A percentile compares a stretch with the other conserved stretches of the same genome.
These are phyloP conservation scores for Sepioteuthis lessoniana DNA, from an alignment of 2,888 invertebrate species.

Conservation along the genomic window DNA sequence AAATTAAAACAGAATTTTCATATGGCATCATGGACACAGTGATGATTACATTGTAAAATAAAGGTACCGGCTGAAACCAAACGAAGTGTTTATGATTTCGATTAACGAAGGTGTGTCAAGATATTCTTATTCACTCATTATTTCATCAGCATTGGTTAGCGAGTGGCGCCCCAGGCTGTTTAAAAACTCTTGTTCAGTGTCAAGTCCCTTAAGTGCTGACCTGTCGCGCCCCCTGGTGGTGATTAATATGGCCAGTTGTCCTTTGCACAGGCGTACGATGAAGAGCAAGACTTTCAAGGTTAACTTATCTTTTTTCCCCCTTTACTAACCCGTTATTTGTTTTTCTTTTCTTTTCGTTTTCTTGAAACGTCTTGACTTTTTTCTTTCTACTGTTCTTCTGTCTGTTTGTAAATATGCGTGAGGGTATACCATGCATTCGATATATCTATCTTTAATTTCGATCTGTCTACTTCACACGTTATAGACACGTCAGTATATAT, in stretches of 20 bases:
- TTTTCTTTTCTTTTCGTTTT: too few species aligned
- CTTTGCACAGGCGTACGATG: neutral
- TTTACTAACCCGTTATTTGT: neutral
- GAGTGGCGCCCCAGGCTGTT: conserved; percentile 1
- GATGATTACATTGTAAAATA: neutral
- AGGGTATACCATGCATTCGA: too few species aligned
- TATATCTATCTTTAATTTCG: too few species aligned
- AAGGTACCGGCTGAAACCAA: neutral
- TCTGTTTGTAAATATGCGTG: too few species aligned
- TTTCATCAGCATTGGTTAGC: neutral
- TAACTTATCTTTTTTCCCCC: neutral
- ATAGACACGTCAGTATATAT: too few species aligned
- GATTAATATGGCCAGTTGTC: conserved; percentile 2
- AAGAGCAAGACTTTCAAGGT: neutral
- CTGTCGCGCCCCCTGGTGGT: neutral
- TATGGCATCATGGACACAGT: neutral
- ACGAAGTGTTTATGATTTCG: neutral
- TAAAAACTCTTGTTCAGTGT: neutral
- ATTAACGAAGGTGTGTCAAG: conserved; percentile 3
- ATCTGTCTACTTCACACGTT: too few species aligned
- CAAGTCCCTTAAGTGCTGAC: conserved; percentile 33
- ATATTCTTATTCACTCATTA: conserved; percentile 5
- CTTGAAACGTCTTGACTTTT: too few species aligned
- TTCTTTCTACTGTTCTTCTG: too few species aligned
- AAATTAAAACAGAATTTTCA: neutral